Percentiles rank a stretch among this genome's conserved stretches.
Evolutionary conservation across 2,797 vertebrate genomes (phyloP).

Genomic region (Sylvia borin): DNA sequence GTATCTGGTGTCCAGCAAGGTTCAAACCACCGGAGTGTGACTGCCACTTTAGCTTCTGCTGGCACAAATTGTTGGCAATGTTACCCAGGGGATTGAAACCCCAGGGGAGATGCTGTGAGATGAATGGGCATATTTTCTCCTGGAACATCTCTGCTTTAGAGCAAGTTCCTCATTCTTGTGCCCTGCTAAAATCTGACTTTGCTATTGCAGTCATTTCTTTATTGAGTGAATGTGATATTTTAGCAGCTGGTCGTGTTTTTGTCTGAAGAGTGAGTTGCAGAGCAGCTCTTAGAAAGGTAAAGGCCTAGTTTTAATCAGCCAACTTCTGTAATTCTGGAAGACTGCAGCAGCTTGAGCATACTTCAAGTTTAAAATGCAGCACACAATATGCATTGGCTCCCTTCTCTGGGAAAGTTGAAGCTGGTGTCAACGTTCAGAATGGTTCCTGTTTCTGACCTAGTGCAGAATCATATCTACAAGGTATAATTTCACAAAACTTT

Average conservation of each 20-base stretch:
- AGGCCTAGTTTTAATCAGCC: not conserved
- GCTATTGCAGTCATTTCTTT: not conserved
- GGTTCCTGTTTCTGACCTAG: not conserved
- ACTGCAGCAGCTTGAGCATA: not conserved
- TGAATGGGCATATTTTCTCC: conserved; percentile 4
- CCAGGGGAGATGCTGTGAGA: not conserved
- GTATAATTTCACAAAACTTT: not conserved
- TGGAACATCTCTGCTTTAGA: conserved; percentile 8
- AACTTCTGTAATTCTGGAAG: not conserved
- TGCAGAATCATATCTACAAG: not conserved
- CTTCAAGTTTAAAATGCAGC: not conserved
- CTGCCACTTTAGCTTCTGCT: conserved; percentile 30
- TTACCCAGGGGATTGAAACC: not conserved
- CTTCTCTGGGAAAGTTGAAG: not conserved
- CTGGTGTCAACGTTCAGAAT: not conserved
- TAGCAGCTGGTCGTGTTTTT: not conserved
- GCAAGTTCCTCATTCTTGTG: not conserved
- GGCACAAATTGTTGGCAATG: not conserved
- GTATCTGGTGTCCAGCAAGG: not conserved
- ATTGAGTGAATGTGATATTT: not conserved
- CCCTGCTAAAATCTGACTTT: not conserved
- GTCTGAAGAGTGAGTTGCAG: not conserved
- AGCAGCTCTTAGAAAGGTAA: not conserved
- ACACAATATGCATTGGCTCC: not conserved
- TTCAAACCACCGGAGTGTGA: not conserved